Base-by-base conservation (phyloP, 64 coral and sea anemone genomes). In the Montipora efflorescens region DNA sequence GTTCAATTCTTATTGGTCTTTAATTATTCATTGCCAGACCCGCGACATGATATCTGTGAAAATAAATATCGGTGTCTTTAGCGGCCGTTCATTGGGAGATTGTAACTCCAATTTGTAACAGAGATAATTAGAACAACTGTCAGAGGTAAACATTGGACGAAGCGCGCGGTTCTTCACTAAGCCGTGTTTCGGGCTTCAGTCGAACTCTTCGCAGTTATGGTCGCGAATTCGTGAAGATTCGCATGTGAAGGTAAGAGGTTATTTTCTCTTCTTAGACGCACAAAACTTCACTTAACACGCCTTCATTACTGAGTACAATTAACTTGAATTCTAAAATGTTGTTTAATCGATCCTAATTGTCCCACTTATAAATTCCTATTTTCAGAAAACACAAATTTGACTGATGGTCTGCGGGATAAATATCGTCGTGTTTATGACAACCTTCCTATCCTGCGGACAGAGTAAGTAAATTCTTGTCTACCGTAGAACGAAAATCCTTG, bases 401-500 rank as follows among this genome's bases (percentile, higher is more conserved):
- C 81, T 47, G 5, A 84, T 84, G 81, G 23, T 18, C 62, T 61
- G 59, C 4, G 16, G 12, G 16, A 11, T 21, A 19, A 8, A 7
- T 8, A 7, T 68, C 44, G 28, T 10, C n/a, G 15, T 61, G 43
- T 84, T 84, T 7, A 7, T 69, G 3, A 15, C 58, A 8, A 68
- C 59, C 53, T 12, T 81, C 46, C 8, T 84, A 13, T 77, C 44
- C 11, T 8, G 47, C 62, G 16, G 18, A 8, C 59, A 68, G 14
- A 48, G 81, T 84, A 84, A 84, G 81, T 84, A 84, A 84, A 84
- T 45, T 13, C 44, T 47, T 47, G 36, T 0, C 14, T 36, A 36
- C 44, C 36, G 15, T 57, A 57, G 53, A 57, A 57, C 53, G 11
- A 6, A 57, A 6, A 57, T 36, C 0, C 36, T 36, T 36, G 36